These are phyloP conservation scores for Ephestia elutella DNA, from an alignment of 1,140 invertebrate genomes.

Conservation along the genomic window DNA sequence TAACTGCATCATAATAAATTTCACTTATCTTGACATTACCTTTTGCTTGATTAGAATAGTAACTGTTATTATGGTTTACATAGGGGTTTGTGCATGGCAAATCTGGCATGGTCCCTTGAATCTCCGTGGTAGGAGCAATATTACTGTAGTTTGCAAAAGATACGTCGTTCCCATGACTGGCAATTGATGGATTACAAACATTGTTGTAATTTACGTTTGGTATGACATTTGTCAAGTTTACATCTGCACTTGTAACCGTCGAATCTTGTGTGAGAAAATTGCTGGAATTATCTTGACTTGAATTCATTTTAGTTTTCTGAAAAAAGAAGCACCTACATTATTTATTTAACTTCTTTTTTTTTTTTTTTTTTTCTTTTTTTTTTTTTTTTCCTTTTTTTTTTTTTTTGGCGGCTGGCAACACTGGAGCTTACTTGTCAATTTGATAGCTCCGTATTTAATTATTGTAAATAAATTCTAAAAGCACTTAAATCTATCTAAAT, in stretches of 20 bases:
- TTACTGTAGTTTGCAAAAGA: not conserved
- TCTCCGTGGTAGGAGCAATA: not conserved
- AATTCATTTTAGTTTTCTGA: not conserved
- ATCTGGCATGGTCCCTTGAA: not conserved
- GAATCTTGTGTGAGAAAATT: not conserved
- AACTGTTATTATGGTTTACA: not conserved
- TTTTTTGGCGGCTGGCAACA: no score
- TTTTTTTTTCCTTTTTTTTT: no score
- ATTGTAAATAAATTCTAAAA: no score
- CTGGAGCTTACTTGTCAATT: no score
- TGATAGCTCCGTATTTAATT: no score
- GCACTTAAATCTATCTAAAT: no score
- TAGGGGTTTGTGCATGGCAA: not conserved
- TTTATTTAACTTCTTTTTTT: not conserved
- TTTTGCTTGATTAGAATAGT: not conserved
- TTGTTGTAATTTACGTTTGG: not conserved
- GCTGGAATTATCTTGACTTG: not conserved
- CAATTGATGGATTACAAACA: not conserved
- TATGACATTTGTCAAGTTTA: not conserved
- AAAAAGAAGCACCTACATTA: not conserved
- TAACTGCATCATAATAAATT: not conserved
- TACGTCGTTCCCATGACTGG: not conserved
- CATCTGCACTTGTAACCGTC: not conserved
- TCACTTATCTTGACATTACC: not conserved
- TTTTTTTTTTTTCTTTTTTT: no score